phyloP scores from a whole-genome alignment of 1,140 invertebrate genomes.

The Drosophila guanche region DNA sequence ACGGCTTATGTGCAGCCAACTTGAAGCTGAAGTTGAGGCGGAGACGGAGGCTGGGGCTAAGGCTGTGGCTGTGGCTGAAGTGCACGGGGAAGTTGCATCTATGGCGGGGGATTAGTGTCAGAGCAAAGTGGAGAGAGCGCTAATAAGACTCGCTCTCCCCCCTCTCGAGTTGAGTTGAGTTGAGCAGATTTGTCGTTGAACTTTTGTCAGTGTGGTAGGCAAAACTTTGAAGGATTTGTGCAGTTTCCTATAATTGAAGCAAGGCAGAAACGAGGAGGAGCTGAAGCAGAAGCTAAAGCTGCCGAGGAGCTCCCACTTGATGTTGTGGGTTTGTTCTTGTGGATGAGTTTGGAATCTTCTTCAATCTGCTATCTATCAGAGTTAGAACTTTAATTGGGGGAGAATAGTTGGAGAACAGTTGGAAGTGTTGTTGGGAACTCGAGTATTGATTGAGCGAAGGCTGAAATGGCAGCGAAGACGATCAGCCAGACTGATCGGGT shows the following conservation, averaged over 20 bases:
- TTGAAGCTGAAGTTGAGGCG: conserved; percentile 53
- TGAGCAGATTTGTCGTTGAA: conserved; percentile 31
- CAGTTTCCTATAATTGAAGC: conserved; percentile 74
- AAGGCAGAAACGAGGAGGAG: not conserved
- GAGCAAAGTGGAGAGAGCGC: conserved; percentile 58
- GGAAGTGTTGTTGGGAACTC: too few species aligned
- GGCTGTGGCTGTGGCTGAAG: conserved; percentile 42
- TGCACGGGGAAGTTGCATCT: conserved; percentile 33
- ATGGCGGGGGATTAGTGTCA: conserved; percentile 63
- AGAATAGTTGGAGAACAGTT: too few species aligned
- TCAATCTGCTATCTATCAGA: too few species aligned
- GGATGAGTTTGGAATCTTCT: not conserved
- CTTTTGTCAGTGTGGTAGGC: conserved; percentile 40
- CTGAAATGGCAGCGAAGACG: too few species aligned
- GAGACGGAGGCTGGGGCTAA: too few species aligned
- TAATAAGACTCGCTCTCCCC: conserved; percentile 59
- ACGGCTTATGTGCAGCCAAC: conserved; percentile 71
- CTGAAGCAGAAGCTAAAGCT: not conserved
- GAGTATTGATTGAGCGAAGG: too few species aligned
- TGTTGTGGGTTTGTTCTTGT: conserved; percentile 21
- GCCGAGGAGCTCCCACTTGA: too few species aligned
- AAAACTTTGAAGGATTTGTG: conserved; percentile 72
- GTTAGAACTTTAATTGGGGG: too few species aligned
- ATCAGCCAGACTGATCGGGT: too few species aligned
- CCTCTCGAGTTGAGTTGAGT: not conserved